Conservation (phyloP, 2,113 vertebrate genomes). For the Pangasianodon hypophthalmus region DNA sequence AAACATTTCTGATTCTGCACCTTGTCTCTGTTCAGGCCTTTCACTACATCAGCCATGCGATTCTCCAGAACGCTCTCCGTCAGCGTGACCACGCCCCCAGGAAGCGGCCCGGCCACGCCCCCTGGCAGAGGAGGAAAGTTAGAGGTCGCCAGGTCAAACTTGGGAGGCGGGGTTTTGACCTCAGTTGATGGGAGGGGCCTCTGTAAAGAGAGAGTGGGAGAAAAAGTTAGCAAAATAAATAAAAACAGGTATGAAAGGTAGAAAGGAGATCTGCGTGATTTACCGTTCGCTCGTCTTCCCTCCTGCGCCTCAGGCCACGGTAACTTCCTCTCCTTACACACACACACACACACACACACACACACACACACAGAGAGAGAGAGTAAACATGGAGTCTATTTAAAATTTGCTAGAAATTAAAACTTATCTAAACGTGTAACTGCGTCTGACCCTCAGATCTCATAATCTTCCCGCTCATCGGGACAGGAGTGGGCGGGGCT, state of each 20-base stretch:
- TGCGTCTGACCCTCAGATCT: conserved; percentile 54
- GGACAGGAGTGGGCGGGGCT: conserved; percentile 41
- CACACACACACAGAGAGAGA: conserved; percentile 43
- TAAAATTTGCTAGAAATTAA: not conserved
- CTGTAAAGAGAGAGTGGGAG: conserved; percentile 60
- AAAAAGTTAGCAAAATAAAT: not conserved
- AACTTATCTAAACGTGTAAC: not conserved
- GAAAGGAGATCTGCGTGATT: conserved; percentile 25
- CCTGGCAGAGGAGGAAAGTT: conserved; percentile 97
- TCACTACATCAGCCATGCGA: conserved; percentile 91
- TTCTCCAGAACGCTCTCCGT: conserved; percentile 88
- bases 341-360: not conserved
- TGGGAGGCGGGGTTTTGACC: conserved; percentile 86
- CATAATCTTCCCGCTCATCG: conserved; percentile 57
- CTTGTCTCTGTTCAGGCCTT: conserved; percentile 91
- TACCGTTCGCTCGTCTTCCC: conserved; percentile 89
- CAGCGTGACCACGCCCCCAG: conserved; percentile 71
- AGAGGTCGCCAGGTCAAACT: conserved; percentile 91
- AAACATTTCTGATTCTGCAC: conserved; percentile 60
- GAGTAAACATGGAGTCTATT: conserved; percentile 28
- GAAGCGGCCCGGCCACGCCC: conserved; percentile 67
- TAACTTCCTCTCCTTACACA: conserved; percentile 83
- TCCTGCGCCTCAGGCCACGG: conserved; percentile 86
- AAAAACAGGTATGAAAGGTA: not conserved
- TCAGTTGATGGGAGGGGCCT: conserved; percentile 78